Evolutionary conservation across 1,140 invertebrate species (phyloP), one percentile per base, ranked within the genome.

Genomic region (Ips nitidus): DNA sequence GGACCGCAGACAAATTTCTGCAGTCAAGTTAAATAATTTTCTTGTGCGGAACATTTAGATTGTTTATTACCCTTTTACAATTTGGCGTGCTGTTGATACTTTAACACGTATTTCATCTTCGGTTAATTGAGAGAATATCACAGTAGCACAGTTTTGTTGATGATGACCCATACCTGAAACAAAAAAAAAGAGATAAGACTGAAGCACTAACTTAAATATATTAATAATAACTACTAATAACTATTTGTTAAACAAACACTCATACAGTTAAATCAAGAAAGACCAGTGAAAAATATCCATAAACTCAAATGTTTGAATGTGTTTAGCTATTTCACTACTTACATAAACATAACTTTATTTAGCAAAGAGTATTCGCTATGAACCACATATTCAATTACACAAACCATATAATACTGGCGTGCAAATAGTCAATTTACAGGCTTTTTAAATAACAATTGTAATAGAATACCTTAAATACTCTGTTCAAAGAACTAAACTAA

Each of bases 1-100:
- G 37, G 41, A 59, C 57, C 57, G 41, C 57, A 41, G 42, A 59
- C 57, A 37, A 59, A 59, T 59, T 59, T 37, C 2, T 41, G 8
- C 57, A 41, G 57, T 59, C 57, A 6, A 59, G 57, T 42, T 59
- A 42, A 59, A 59, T 59, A 59, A 59, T 59, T 59, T 42, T 59
- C 39, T 42, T n/a, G 39, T 42, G 57, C 37, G 8, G 3, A 59
- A 59, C 57, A 42, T 59, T 59, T 41, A 59, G 8, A 2, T n/a
- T 8, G 57, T 59, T 59, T 59, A 59, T 59, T 59, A 59, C n/a
- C 8, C 57, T 59, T 59, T 59, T 59, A 59, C 6, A 22, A 22
- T 22, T 22, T 22, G n/a, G 6, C 57, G n/a, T 42, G 57, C 37
- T 38, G 57, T 59, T 36, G 57, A 37, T 37, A 36, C 53, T 56